Evolutionary conservation across 2,797 vertebrate species (phyloP).

Genomic region (Sebastes flavidus): DNA sequence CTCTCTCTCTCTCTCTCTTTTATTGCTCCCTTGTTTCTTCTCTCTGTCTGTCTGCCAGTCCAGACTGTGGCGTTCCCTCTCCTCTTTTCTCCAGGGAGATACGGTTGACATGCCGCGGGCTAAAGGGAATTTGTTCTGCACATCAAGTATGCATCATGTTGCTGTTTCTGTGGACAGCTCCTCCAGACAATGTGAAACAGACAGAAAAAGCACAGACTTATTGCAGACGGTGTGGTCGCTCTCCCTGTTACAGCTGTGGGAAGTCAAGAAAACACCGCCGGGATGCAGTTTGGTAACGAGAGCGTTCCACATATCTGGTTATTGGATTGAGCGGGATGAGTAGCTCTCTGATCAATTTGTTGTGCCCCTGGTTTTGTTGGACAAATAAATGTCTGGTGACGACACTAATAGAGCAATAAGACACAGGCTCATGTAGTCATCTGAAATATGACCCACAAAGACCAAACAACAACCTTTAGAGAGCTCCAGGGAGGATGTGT

Average conservation of each 20-base stretch:
- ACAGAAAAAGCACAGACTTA: not conserved
- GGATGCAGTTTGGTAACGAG: not conserved
- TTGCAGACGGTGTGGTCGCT: not conserved
- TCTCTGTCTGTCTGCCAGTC: constrained; percentile 31
- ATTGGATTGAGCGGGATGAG: constrained; percentile 34
- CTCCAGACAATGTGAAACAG: constrained; percentile 28
- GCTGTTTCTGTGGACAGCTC: constrained; percentile 45
- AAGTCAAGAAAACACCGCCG: not conserved
- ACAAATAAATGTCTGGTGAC: constrained; percentile 14
- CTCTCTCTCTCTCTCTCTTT: not conserved
- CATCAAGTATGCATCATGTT: constrained; percentile 63
- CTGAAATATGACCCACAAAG: not conserved
- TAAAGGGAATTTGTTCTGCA: constrained; percentile 67
- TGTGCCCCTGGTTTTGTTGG: constrained; percentile 32
- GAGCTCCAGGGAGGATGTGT: fast-evolving
- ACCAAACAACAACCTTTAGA: not conserved
- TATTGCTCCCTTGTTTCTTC: constrained; percentile 25
- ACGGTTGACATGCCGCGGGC: constrained; percentile 49
- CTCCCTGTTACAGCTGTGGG: not conserved
- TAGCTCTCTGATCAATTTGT: constrained; percentile 32
- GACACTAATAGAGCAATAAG: constrained; percentile 16
- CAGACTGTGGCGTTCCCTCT: constrained; percentile 26
- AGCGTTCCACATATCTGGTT: constrained; percentile 18
- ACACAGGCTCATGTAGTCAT: not conserved
- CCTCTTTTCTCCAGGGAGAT: constrained; percentile 44